Base-by-base conservation (phyloP, 2,888 invertebrate species). In the Caenorhabditis becei region DNA sequence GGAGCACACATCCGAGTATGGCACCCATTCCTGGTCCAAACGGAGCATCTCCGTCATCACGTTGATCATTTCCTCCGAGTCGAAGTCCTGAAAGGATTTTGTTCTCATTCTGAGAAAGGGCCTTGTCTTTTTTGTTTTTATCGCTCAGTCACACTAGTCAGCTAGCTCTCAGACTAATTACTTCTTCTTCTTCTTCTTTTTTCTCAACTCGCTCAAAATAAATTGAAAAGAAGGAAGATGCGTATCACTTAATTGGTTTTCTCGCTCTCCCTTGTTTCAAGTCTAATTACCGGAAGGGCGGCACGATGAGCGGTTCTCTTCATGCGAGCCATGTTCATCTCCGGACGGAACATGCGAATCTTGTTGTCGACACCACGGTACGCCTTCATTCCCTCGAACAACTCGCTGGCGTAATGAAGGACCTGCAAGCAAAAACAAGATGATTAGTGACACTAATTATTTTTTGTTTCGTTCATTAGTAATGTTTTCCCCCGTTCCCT, bases 351-450 rank as follows among this genome's bases (percentile, higher is more conserved):
- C 90, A 99, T 93, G 86, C 97, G 94, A 86, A 99, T 95, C 92
- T 94, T 95, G 74, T 95, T 95, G 92, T 99, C 97, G 14, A 94
- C 94, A 10, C 97, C 97, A 87, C 97, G 94, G 92, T 96, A 99
- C 0, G 97, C 97, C 93, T 99, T 99, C 94, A 97, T 94, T 67
- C 99, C 99, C 94, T 99, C 99, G 91, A 99, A 99, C 83, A 97
- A 93, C 97, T 98, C 91, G 51, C 88, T 86, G 23, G 89, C 90
- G 58, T 90, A 90, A 83, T 90, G 90, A 24, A 90, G 81, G 67
- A 90, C 90, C 89, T 89, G 81, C 35, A 86, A 85, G 18, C 18
- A 28, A 61, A 61, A 61, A 44, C 16, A 28, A 14, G 37, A 5
- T 10, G 35, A 35, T 35, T 35, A 8, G 5, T 10, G 23, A 8